These are phyloP conservation scores for Gallinago jamesoni DNA, from an alignment of 2,113 vertebrate genomes.

Conservation along the genomic window DNA sequence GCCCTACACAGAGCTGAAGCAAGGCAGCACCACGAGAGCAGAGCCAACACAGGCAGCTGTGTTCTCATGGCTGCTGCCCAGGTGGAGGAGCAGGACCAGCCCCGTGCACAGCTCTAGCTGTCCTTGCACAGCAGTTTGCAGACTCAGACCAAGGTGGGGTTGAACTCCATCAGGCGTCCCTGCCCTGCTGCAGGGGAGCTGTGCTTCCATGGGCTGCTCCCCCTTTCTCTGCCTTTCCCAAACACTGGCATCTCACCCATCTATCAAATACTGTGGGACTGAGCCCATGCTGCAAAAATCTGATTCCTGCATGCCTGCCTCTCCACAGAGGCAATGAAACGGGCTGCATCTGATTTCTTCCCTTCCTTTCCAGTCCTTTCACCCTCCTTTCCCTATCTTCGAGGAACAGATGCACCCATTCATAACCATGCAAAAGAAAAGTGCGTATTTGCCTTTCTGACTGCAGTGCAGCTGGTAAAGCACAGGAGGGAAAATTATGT, in stretches of 20 bases:
- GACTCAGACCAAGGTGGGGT: not conserved
- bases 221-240: not conserved
- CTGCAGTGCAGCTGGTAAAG: slow-evolving; percentile 38
- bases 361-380: not conserved
- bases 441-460: not conserved
- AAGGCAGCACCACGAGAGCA: fast-evolving
- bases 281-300: not conserved
- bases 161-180: not conserved
- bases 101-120: not conserved
- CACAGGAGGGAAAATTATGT: slow-evolving; percentile 22
- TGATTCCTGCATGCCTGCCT: fast-evolving
- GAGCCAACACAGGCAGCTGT: not conserved
- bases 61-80: not conserved
- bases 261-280: not conserved
- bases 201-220: not conserved
- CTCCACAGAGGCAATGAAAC: not conserved
- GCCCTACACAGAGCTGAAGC: fast-evolving
- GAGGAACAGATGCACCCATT: slow-evolving; percentile 29
- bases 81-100: not conserved
- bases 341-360: not conserved
- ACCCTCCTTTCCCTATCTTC: not conserved
- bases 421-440: not conserved
- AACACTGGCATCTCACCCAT: not conserved
- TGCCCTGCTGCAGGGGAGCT: not conserved
- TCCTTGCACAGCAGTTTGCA: not conserved